Percentiles rank a stretch among this genome's conserved stretches.
phyloP scores from a whole-genome alignment of 2,797 vertebrate species.

The Hephaestus fuliginosus region DNA sequence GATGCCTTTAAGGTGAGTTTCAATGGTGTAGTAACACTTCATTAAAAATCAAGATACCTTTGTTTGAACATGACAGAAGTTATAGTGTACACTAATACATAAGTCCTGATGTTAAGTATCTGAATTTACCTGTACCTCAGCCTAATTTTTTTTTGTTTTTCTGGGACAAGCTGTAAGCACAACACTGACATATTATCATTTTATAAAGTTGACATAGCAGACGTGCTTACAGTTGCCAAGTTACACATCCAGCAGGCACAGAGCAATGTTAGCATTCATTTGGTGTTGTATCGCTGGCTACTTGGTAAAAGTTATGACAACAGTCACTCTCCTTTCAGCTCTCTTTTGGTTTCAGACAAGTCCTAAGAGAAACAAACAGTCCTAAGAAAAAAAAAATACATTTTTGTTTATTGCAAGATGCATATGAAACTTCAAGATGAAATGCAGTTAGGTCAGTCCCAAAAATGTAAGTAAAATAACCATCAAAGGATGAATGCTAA shows the following conservation, averaged over 20 bases:
- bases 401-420: background rate
- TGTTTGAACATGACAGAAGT: background rate
- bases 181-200: background rate
- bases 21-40: background rate
- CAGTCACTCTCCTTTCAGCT: background rate
- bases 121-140: background rate
- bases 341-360: background rate
- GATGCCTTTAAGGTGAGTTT: slow-evolving; percentile 95
- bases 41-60: background rate
- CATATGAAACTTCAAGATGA: background rate
- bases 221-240: background rate
- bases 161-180: background rate
- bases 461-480: background rate
- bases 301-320: background rate
- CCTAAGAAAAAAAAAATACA: background rate
- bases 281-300: background rate
- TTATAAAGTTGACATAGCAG: background rate
- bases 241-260: background rate
- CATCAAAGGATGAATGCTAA: background rate
- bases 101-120: background rate
- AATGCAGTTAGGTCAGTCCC: background rate
- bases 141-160: background rate
- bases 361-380: background rate
- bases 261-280: background rate
- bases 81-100: background rate